Evolutionary conservation across 2,113 vertebrate genomes (phyloP), one percentile per base, ranked within the genome.

Genomic region (Ictalurus punctatus): DNA sequence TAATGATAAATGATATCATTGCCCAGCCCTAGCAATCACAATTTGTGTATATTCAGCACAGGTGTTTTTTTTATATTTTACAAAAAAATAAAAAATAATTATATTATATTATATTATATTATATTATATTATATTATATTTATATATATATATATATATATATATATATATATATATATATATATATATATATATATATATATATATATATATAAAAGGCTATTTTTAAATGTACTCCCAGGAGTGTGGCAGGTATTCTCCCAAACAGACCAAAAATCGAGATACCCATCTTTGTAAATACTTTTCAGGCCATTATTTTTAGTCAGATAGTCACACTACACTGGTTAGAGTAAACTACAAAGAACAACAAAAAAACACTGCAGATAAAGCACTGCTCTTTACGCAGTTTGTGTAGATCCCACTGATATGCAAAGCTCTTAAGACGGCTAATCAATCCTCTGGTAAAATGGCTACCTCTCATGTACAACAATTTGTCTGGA

Each of bases 401-500:
- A 40, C 40, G 54, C 59, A 6, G 8, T 61, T 61, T 27, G 44
- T 54, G 12, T 44, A 44, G 69, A 85, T 4, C 7, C 27, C 63
- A 69, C 25, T 71, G 17, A 71, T 27, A 56, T 81, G 13, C 63
- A 83, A 52, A 52, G 80, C 86, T 71, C n/a, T 69, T 69, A 69
- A 34, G 67, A 16, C 71, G 3, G 71, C 30, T 40, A 23, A 74
- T 74, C 34, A 37, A 3, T 40, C 19, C 34, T 37, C 58, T 84
- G 44, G 52, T 30, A 23, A 73, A 76, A 71, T 85, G 44, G 65
- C n/a, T 83, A 34, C 69, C 59, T 0, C 6, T 61, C 69, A 61
- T 27, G 5, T 71, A 23, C 85, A 63, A 79, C 83, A 85, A 37
- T 54, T 40, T 71, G 37, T 89, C 83, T 59, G 30, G 13, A 73